Evolutionary conservation across 2,113 vertebrate species (phyloP).

Genomic region (Caretta caretta): DNA sequence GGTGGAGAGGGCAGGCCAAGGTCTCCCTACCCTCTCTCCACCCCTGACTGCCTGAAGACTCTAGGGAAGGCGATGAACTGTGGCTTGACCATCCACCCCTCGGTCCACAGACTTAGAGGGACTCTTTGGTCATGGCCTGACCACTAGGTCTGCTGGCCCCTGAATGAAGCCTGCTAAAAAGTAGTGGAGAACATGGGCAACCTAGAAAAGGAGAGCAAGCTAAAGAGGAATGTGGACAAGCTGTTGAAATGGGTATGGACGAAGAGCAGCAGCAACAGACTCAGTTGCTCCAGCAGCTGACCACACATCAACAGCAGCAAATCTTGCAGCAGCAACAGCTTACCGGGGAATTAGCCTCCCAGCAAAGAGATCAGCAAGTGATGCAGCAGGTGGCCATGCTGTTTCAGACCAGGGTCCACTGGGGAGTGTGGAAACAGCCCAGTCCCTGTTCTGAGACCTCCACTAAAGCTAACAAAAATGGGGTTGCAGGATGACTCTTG

Average conservation of each 20-base stretch:
- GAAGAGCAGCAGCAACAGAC: no score
- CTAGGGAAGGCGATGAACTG: background rate
- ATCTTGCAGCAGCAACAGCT: background rate
- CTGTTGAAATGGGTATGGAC: background rate
- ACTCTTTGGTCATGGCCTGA: background rate
- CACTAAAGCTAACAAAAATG: background rate
- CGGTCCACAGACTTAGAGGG: background rate
- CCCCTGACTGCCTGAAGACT: background rate
- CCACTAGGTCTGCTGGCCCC: background rate
- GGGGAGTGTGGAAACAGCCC: no score
- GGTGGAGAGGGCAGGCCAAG: background rate
- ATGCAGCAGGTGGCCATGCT: background rate
- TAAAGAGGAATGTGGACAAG: background rate
- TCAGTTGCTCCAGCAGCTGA: background rate
- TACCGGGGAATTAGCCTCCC: background rate
- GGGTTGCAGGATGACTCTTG: background rate
- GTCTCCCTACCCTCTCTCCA: no score
- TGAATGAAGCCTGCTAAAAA: background rate
- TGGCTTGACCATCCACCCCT: background rate
- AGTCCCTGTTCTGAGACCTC: no score
- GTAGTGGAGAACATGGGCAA: background rate
- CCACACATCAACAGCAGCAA: background rate
- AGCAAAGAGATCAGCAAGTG: background rate
- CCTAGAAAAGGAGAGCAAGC: background rate
- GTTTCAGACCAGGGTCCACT: background rate